phyloP scores from a whole-genome alignment of 2,113 vertebrate species.

The Tympanuchus pallidicinctus region DNA sequence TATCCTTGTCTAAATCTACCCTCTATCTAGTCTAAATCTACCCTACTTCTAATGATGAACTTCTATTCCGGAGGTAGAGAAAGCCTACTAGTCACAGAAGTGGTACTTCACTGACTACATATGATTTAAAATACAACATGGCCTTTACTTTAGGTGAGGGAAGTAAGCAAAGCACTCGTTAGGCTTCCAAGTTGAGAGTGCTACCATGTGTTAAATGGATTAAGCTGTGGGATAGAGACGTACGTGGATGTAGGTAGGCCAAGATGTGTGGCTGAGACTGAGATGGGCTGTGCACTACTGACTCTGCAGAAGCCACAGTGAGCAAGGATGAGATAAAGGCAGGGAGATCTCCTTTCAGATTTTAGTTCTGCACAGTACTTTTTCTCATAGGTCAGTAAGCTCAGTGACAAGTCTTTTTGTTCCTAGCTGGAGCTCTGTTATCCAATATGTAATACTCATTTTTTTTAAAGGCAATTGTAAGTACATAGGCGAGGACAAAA shows the following conservation, averaged over 20 bases:
- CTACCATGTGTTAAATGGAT: not conserved
- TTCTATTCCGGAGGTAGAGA: not conserved
- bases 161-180: not conserved
- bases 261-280: rapidly evolving
- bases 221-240: not conserved
- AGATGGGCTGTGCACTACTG: not conserved
- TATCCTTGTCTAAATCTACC: too few species aligned
- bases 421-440: not conserved
- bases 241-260: not conserved
- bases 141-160: not conserved
- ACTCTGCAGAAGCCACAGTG: not conserved
- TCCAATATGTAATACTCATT: not conserved
- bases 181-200: not conserved
- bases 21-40: too few species aligned
- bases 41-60: not conserved
- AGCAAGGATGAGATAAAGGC: not conserved
- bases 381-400: not conserved
- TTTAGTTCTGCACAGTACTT: not conserved
- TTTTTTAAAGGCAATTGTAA: not conserved
- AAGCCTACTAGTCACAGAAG: not conserved
- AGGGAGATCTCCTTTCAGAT: not conserved
- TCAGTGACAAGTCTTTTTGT: not conserved
- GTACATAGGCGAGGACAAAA: constrained; percentile 12
- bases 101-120: not conserved
- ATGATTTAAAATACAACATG: not conserved